Evolutionary conservation across 2,113 vertebrate genomes (phyloP), one percentile per base, ranked within the genome.

Genomic region (Tupaia tana): DNA sequence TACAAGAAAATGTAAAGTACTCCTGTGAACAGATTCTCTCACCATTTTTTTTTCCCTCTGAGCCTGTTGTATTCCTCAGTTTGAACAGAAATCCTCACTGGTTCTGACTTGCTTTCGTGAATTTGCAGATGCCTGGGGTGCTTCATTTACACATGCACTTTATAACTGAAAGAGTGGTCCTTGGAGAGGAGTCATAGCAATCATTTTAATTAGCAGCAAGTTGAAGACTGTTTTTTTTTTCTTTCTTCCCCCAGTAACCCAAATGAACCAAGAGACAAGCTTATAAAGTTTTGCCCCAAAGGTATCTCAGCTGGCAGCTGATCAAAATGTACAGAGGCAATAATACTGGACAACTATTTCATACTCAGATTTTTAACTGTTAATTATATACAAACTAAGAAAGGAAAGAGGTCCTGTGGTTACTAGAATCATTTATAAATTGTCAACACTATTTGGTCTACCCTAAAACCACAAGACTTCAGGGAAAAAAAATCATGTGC

Each of bases 141-240:
- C 78, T 93, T 95, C 59, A 86, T 97, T 97, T 97, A 95, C 73
- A 95, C 82, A 93, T 91, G 83, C 90, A 97, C 81, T 97, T 96
- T 95, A 89, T 89, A 97, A 82, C 52, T 71, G 24, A 80, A 97
- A 93, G 94, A 95, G 71, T 94, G 31, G 54, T 81, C 94, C 78
- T 95, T 92, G 14, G 93, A 89, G 73, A 97, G 89, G 88, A 95
- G 14, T 27, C 82, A 94, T 64, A 94, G 89, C 95, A 84, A 88
- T 97, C 80, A 92, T 96, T 97, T 97, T 96, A 96, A 98, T 97
- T 97, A 97, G 20, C 43, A 96, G 59, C 75, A 94, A 95, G 34
- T 91, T 89, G 81, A 93, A 88, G 81, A 95, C 52, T 73, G 56
- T 89, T 79, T 54, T 95, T 86, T 61, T 73, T 95, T 79, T 58